Conservation (phyloP, 2,888 invertebrate species). For the Microplitis manilae region DNA sequence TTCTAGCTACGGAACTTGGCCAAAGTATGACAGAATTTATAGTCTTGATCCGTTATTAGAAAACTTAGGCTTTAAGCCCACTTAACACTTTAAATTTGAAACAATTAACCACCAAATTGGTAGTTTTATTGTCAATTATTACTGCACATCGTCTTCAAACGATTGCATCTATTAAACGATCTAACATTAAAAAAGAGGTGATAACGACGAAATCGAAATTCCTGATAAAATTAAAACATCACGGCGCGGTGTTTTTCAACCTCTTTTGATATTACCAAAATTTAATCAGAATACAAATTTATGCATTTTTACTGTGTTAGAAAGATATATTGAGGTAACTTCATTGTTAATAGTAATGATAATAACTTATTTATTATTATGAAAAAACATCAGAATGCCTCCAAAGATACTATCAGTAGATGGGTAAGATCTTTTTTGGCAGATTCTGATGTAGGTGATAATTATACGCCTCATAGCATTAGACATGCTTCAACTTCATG, state of each 20-base stretch:
- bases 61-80: constrained; percentile 4
- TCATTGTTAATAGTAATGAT: background rate
- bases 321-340: constrained; percentile 21
- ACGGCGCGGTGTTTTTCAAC: constrained; percentile 9
- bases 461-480: no score
- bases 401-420: constrained; percentile 15
- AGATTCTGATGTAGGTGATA: no score
- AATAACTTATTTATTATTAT: background rate
- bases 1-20: no score
- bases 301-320: constrained; percentile 13
- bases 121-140: constrained; percentile 10
- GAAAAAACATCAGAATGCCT: constrained; percentile 12
- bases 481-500: background rate
- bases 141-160: constrained; percentile 2
- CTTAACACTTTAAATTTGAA: background rate
- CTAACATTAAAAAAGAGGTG: constrained; percentile 14
- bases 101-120: background rate
- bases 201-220: constrained; percentile 23
- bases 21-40: no score
- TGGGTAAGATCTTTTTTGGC: no score
- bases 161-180: constrained; percentile 7
- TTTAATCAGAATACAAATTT: background rate
- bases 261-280: constrained; percentile 13
- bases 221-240: constrained; percentile 31
- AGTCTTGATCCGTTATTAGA: constrained; percentile 10